Base-by-base conservation (phyloP, 2,888 invertebrate genomes). In the Platycnemis pennipes region DNA sequence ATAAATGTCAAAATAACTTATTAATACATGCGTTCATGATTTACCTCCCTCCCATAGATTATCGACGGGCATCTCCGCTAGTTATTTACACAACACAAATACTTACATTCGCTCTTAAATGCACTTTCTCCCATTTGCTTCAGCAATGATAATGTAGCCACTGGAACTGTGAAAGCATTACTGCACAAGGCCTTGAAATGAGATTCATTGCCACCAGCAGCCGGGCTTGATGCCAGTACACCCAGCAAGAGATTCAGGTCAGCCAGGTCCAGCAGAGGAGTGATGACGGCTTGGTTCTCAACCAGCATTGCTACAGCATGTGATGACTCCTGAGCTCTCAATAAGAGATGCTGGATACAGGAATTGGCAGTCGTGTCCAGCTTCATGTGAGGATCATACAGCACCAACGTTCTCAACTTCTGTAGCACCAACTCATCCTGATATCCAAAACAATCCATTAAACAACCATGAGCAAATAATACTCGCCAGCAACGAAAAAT, bases 351-450 rank as follows among this genome's bases (percentile, higher is more conserved):
- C 56, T 4, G 91, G 37, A 56, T 44, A 44, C 91, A 91, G 13
- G 63, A 45, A 4, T 22, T 16, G 44, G 63, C 42, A 13, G 63
- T 91, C 31, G 37, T 26, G 63, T 91, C 91, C 0, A 45, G 16
- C 37, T 89, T 53, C 42, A 44, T 22, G 7, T 37, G 26, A 19
- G n/a, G 45, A 7, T 63, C 91, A 91, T 69, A 91, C 11, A 91
- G 49, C n/a, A 42, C n/a, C 42, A 91, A 13, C 0, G 69, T 91
- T 22, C 91, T 63, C 63, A 91, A 26, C 31, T 91, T 91, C 63
- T 91, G 91, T 26, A 91, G 7, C 42, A 91, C 91, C 63, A 91
- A 63, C 44, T 63, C 91, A 91, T 91, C 63, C 91, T 91, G 26
- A 69, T 45, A 91, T n/a, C 5, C n/a, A n/a, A n/a, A n/a, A n/a